These are phyloP conservation scores for rat (Rattus norvegicus) DNA, from an alignment of 2,113 vertebrate genomes.

Conservation along the genomic window DNA sequence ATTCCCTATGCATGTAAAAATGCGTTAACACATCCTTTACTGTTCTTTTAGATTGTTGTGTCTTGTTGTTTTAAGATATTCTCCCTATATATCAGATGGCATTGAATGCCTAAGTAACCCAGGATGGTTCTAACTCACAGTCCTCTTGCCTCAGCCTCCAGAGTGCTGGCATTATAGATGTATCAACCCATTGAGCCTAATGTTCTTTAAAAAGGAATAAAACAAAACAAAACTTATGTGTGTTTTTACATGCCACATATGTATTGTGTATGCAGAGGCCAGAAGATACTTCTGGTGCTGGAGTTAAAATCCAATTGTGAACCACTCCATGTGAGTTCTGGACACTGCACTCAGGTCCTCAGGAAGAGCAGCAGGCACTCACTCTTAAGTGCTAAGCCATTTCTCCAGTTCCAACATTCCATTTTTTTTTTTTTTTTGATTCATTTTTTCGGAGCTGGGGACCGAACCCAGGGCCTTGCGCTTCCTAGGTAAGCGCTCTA, in stretches of 20 bases:
- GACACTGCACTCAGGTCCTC: neutral
- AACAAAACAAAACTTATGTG: neutral
- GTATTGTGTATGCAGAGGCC: neutral
- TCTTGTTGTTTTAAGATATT: neutral
- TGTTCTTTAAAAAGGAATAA: neutral
- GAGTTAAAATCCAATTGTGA: neutral
- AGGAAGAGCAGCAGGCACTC: neutral
- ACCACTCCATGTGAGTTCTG: neutral
- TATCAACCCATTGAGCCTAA: neutral
- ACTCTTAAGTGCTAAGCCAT: neutral
- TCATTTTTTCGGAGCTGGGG: too few species aligned
- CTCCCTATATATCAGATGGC: neutral
- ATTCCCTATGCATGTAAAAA: neutral
- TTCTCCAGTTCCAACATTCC: neutral
- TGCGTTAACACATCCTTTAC: neutral
- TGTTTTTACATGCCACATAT: neutral
- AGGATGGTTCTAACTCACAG: neutral
- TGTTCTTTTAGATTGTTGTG: neutral
- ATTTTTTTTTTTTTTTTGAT: too few species aligned
- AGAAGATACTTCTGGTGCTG: neutral
- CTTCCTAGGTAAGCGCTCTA: too few species aligned
- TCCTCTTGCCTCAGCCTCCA: neutral
- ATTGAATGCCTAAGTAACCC: neutral
- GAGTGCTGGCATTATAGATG: neutral
- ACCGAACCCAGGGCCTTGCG: too few species aligned